These are phyloP conservation scores for Theocolax elegans DNA, from an alignment of 1,140 invertebrate species.

Conservation along the genomic window DNA sequence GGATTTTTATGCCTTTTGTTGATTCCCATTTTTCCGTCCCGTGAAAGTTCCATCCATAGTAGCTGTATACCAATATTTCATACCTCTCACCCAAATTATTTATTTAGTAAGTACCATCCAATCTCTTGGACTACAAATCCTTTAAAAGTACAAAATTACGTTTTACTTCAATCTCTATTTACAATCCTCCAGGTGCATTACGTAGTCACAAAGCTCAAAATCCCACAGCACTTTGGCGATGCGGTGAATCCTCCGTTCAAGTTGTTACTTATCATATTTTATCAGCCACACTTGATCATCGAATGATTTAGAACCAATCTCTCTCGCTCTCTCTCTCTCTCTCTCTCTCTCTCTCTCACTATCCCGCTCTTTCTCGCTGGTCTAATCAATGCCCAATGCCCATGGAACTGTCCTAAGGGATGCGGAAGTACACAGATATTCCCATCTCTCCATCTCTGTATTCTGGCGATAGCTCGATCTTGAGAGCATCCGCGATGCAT, in stretches of 20 bases:
- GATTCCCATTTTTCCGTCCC: constrained; percentile 1
- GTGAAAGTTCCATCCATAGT: not conserved
- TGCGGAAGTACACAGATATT: constrained; percentile 4
- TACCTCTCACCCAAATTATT: constrained; percentile 1
- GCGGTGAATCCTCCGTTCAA: not conserved
- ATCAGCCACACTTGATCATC: not conserved
- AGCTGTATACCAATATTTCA: not conserved
- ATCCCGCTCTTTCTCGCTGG: too few species aligned
- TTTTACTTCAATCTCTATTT: not conserved
- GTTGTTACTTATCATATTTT: not conserved
- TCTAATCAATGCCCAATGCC: constrained; percentile 10
- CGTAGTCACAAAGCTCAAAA: not conserved
- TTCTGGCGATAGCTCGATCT: constrained; percentile 22
- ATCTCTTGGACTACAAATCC: not conserved
- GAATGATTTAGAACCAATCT: constrained; percentile 22
- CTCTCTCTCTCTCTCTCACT: too few species aligned
- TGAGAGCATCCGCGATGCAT: constrained; percentile 24
- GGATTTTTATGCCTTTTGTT: constrained; percentile 16
- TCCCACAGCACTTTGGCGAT: not conserved
- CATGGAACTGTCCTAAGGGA: constrained; percentile 16
- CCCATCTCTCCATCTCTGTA: constrained; percentile 5
- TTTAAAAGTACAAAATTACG: not conserved
- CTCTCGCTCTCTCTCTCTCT: too few species aligned
- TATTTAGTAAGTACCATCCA: not conserved
- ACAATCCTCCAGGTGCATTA: not conserved